A percentile compares a stretch with the other conserved stretches of the same genome.
Evolutionary conservation across 2,888 invertebrate species (phyloP).

Genomic region (Steinernema hermaphroditum): DNA sequence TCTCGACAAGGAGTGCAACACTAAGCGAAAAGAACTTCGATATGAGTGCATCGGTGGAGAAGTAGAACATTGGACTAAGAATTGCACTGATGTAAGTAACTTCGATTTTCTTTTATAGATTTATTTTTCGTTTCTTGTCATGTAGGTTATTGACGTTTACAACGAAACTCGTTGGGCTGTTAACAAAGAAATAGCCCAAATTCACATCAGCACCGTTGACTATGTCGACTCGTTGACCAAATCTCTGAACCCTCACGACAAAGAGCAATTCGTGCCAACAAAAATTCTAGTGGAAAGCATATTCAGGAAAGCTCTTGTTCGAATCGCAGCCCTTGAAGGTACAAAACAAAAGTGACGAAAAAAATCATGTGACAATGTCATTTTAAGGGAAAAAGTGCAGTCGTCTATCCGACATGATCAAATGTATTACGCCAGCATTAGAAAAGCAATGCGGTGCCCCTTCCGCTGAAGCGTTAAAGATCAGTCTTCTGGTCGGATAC

Average conservation of each 20-base stretch:
- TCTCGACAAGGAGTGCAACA: slow-evolving; percentile 35
- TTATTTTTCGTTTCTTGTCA: not conserved
- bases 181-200: slow-evolving; percentile 29
- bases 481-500: slow-evolving; percentile 33
- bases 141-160: slow-evolving; percentile 33
- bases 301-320: slow-evolving; percentile 32
- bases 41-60: slow-evolving; percentile 34
- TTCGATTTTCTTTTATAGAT: not conserved
- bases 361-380: no score
- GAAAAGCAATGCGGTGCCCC: slow-evolving; percentile 27
- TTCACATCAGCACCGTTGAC: slow-evolving; percentile 29
- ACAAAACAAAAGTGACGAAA: not conserved
- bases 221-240: slow-evolving; percentile 29
- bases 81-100: slow-evolving; percentile 27
- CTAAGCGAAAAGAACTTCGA: slow-evolving; percentile 23
- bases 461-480: slow-evolving; percentile 30
- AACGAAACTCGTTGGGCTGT: slow-evolving; percentile 31
- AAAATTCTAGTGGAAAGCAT: slow-evolving; percentile 34
- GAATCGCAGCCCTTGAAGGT: slow-evolving; percentile 33
- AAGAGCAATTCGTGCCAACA: slow-evolving; percentile 31
- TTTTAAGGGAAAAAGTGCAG: slow-evolving; percentile 32
- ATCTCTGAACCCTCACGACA: slow-evolving; percentile 15
- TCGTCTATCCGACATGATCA: slow-evolving; percentile 23
- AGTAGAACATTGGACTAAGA: slow-evolving; percentile 31
- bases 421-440: slow-evolving; percentile 30